Percentiles rank a stretch among this genome's conserved stretches.
These are phyloP conservation scores for Parthenolecanium corni DNA, from an alignment of 2,888 invertebrate genomes.

Conservation along the genomic window DNA sequence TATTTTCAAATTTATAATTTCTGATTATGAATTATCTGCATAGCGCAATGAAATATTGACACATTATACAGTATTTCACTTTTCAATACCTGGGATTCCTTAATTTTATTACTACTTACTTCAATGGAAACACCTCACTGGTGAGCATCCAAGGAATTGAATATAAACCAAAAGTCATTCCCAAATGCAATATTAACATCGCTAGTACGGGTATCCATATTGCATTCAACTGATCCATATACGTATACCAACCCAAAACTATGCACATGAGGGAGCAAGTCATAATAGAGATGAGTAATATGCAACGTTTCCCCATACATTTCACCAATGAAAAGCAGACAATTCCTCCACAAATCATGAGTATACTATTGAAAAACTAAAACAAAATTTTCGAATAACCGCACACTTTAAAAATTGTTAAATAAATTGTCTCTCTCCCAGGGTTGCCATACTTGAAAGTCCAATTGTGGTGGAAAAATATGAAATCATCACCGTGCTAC, in stretches of 20 bases:
- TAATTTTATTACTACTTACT: no score
- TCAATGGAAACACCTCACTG: constrained; percentile 48
- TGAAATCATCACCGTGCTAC: no score
- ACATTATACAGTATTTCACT: no score
- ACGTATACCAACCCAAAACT: constrained; percentile 42
- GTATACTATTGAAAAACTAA: constrained; percentile 33
- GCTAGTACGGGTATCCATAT: constrained; percentile 41
- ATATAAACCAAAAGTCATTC: constrained; percentile 39
- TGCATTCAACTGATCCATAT: constrained; percentile 35
- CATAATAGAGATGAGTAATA: constrained; percentile 41
- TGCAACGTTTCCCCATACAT: constrained; percentile 37
- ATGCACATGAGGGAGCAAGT: constrained; percentile 41
- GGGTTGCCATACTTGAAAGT: no score
- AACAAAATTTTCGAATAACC: no score
- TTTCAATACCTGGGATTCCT: no score
- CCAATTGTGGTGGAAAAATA: no score
- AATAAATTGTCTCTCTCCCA: no score
- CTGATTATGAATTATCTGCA: no score
- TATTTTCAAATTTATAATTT: no score
- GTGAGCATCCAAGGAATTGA: constrained; percentile 47
- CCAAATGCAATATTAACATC: constrained; percentile 41
- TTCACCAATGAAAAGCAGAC: constrained; percentile 32
- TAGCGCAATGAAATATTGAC: no score
- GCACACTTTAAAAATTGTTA: no score
- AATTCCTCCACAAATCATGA: constrained; percentile 33